Conservation (phyloP, 2,113 vertebrate genomes). For the Siniperca knerii region DNA sequence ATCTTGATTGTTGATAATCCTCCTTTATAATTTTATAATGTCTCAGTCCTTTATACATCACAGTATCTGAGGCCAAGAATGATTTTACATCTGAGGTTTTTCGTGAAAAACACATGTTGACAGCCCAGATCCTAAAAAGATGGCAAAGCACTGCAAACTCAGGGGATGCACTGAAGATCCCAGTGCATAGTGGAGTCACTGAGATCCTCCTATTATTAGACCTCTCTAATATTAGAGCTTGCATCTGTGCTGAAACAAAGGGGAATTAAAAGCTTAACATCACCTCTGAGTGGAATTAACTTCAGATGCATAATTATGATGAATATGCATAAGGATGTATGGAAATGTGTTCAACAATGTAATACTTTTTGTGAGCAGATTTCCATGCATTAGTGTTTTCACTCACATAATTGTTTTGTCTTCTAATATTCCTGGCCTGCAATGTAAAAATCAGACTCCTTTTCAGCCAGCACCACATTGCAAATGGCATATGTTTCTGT, state of each 20-base stretch:
- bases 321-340: conserved; percentile 9
- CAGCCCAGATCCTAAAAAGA: conserved; percentile 20
- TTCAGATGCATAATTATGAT: conserved; percentile 30
- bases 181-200: conserved; percentile 33
- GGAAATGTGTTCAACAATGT: neutral
- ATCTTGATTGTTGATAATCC: neutral
- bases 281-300: conserved; percentile 37
- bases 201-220: conserved; percentile 58
- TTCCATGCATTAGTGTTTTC: neutral
- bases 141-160: conserved; percentile 31
- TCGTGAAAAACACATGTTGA: conserved; percentile 40
- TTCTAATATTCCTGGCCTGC: neutral
- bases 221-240: conserved; percentile 50
- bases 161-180: conserved; percentile 34
- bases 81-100: conserved; percentile 4
- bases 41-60: neutral
- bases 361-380: neutral
- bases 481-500: neutral
- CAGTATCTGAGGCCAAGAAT: neutral
- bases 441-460: neutral
- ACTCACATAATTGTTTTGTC: neutral
- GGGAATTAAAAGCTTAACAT: conserved; percentile 60
- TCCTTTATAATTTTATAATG: neutral
- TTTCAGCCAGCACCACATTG: neutral
- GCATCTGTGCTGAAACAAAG: conserved; percentile 60